Evolutionary conservation across 2,888 invertebrate genomes (phyloP), one percentile per base, ranked within the genome.

Genomic region (Morpho achilles): DNA sequence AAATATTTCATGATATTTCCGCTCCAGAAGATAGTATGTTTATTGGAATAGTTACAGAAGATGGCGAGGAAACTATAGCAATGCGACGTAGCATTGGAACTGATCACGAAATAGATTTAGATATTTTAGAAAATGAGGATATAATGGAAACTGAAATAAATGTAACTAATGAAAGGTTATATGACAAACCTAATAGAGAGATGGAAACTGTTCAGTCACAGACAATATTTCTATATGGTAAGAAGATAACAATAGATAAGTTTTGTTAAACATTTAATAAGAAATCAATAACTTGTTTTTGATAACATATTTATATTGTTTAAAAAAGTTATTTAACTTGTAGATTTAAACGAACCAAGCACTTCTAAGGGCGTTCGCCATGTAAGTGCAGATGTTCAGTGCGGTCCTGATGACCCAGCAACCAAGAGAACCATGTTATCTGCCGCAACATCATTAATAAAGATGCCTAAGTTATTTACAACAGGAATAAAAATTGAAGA

Each of bases 311-410:
- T 32, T 32, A 5, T 32, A 32, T 32, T 32, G 32, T 32, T 5
- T 32, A 32, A 32, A 5, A 32, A 32, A 5, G 32, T 32, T 32
- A 32, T 32, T 32, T 32, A 32, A 32, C 32, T 75, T 77, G 51
- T 73, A 89, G 89, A 89, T 75, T 78, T 88, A 61, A 80, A 89
- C 63, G 88, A 89, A 73, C 89, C 90, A 3, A 86, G 84, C 61
- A 89, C 90, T 58, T 90, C 90, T n/a, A 87, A 86, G 74, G 90
- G 90, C 39, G 74, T 89, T 58, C 82, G 85, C 39, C 86, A 83
- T 62, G 60, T 78, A 32, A 76, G 77, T 56, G 80, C 79, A 70
- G 88, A 89, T 64, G 85, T 79, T 4, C 89, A 89, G 66, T 90
- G 90, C 65, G 87, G 89, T 9, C 78, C 87, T 7, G 88, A 88